These are phyloP conservation scores for Macrotrachela quadricornifera DNA, from an alignment of 1,140 invertebrate genomes.

Conservation along the genomic window DNA sequence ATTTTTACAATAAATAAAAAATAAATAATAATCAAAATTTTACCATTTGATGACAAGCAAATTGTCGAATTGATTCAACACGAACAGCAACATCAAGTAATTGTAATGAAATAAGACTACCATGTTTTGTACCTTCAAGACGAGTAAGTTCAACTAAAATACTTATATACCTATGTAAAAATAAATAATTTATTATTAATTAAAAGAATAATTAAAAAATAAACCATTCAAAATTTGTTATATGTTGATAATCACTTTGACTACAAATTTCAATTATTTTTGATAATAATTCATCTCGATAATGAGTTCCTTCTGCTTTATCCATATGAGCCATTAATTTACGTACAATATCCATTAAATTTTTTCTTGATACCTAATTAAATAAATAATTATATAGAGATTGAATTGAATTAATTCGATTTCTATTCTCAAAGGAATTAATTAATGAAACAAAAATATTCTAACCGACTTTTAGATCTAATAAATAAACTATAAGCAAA, in stretches of 20 bases:
- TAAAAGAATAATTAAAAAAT: slow-evolving; percentile 85
- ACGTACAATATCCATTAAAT: slow-evolving; percentile 97
- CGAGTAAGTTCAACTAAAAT: slow-evolving; percentile 36
- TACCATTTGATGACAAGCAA: slow-evolving; percentile 64
- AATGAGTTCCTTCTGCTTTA: slow-evolving; percentile 74
- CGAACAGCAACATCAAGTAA: slow-evolving; percentile 88
- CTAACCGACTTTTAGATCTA: no score
- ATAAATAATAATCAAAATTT: no score
- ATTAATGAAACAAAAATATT: no score
- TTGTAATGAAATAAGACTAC: slow-evolving; percentile 66
- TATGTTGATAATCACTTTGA: slow-evolving; percentile 96
- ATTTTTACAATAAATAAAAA: no score
- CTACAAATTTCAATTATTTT: slow-evolving; percentile 97
- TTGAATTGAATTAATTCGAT: no score
- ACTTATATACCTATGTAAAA: no score
- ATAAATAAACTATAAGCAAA: no score
- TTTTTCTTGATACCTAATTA: slow-evolving; percentile 71
- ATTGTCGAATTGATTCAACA: slow-evolving; percentile 72
- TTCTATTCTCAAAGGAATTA: no score
- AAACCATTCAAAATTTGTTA: slow-evolving; percentile 99
- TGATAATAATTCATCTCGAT: slow-evolving; percentile 72
- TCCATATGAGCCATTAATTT: slow-evolving; percentile 95
- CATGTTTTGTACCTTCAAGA: slow-evolving; percentile 87
- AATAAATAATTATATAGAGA: no score
- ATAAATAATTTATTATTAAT: neutral